Percentiles rank a stretch among this genome's conserved stretches.
These are phyloP conservation scores for Hesperophylax magnus DNA, from an alignment of 1,140 invertebrate species.

Conservation along the genomic window DNA sequence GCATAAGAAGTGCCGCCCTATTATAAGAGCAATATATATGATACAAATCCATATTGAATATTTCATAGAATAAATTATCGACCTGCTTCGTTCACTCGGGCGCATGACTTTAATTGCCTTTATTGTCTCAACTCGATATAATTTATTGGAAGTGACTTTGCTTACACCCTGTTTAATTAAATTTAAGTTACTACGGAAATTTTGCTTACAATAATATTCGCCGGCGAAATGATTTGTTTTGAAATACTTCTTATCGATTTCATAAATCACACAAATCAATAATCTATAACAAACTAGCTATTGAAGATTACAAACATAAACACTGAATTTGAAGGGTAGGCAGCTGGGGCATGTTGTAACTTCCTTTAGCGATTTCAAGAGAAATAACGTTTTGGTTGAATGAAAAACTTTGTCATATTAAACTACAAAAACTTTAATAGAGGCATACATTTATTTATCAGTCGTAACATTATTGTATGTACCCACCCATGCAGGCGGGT, in stretches of 20 bases:
- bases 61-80: constrained; percentile 3
- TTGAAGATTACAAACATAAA: background rate
- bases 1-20: too few relatives aligned
- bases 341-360: too few relatives aligned
- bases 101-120: constrained; percentile 32
- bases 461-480: too few relatives aligned
- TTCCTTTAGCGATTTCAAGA: too few relatives aligned
- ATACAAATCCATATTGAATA: background rate
- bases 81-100: constrained; percentile 10
- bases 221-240: too few relatives aligned
- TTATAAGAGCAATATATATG: too few relatives aligned
- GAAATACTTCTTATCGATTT: background rate
- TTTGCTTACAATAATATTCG: background rate
- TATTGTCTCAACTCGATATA: constrained; percentile 19
- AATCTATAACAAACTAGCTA: background rate
- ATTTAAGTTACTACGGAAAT: background rate
- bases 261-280: constrained; percentile 4
- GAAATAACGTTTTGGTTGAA: too few relatives aligned
- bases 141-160: constrained; percentile 16
- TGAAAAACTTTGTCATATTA: too few relatives aligned
- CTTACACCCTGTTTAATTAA: constrained; percentile 17
- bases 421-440: too few relatives aligned
- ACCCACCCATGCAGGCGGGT: too few relatives aligned
- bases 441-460: too few relatives aligned
- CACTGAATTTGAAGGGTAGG: too few relatives aligned